Evolutionary conservation across 2,797 vertebrate species (phyloP), one percentile per base, ranked within the genome.

Genomic region (Microctenopoma lineatum): DNA sequence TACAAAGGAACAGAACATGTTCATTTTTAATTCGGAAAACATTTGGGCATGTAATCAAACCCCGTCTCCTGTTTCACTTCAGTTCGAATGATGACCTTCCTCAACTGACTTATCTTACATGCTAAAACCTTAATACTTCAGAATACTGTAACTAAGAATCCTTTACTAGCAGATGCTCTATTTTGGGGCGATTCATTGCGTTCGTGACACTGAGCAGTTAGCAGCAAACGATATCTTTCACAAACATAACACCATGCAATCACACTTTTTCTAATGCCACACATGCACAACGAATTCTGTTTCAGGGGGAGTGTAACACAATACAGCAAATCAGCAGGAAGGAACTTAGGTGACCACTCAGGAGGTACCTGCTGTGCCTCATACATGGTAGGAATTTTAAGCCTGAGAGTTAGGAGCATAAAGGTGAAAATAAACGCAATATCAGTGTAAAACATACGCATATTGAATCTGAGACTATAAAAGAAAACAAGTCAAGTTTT

Each of bases 331-430:
- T 84, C 83, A 89, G 89, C 84, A 85, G 67, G 79, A 81, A 77
- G 68, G 64, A 84, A 81, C 87, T 85, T 81, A 77, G 71, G 82
- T 82, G 82, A 81, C 73, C 78, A 74, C 48, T 75, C 57, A 80
- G 80, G 76, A 84, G 77, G 60, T 70, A 50, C 87, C 86, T 78
- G 84, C 87, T 90, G 84, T 71, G 85, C 66, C 72, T 88, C 80
- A 84, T 84, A 84, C 77, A 16, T 70, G 62, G 64, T 69, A 88
- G 79, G 89, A 90, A 90, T 90, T 86, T 92, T 90, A 90, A 92
- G 86, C 84, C 76, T 29, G 54, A 70, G 56, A 75, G 47, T 53
- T 57, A 55, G 56, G 73, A 62, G 73, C 73, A 69, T 65, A 46
- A 80, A 83, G 80, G 55, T 66, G 65, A 67, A 38, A 45, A 57